Evolutionary conservation across 2,113 vertebrate species (phyloP), one percentile per base, ranked within the genome.

Genomic region (Coptodon bakossiorum): DNA sequence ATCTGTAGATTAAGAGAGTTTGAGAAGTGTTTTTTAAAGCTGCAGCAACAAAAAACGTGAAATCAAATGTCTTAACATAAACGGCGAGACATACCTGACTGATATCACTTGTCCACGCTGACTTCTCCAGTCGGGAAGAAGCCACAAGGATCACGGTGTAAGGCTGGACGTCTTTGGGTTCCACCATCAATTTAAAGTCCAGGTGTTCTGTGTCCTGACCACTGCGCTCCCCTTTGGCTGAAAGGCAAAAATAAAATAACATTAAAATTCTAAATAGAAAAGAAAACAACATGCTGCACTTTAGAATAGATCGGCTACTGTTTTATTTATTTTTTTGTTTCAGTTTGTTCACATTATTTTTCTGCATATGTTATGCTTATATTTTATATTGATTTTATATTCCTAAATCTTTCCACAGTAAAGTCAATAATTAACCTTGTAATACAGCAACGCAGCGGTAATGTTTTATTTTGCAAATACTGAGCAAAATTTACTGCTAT

Each of bases 21-120:
- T 78, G 10, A 48, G 27, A 4, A 59, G 7, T 61, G n/a, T 24
- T 81, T n/a, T 36, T 61, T 57, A 61, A 78, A 85, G 9, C 6
- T 79, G 40, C 53, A 34, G 27, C 43, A 78, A 52, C 24, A 36
- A 45, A 78, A n/a, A 9, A n/a, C 9, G 0, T 31, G 10, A 52
- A 53, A 4, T 24, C 19, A 36, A 80, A 73, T 27, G 13, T 73
- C 68, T 31, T 9, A 27, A 34, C 5, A 0, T 50, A 34, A 66
- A 13, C 68, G 24, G 27, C 6, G 73, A 54, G 89, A 61, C 93
- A 40, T 86, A 97, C 99, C 98, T 99, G 99, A 93, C 98, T 99
- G 96, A 99, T 98, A 94, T 99, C 99, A 1, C 99, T 99, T 52
- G 98, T 99, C 99, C 99, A 99, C 0, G 98, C 98, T 1, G 98